Conservation (phyloP, 2,888 invertebrate species). For the Mesochorus sp. region DNA sequence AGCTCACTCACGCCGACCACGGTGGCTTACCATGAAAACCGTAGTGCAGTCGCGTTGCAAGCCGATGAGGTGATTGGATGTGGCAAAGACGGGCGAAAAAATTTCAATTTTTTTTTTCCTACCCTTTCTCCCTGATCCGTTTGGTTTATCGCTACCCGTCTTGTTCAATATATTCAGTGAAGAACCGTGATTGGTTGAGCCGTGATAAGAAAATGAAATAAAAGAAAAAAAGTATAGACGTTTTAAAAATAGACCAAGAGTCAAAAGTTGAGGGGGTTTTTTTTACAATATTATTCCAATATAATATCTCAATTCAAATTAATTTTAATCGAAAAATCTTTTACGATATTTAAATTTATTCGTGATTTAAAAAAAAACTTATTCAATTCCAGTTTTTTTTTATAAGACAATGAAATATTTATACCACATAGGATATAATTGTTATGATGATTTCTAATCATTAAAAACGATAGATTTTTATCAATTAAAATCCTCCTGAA, state of each 20-base stretch:
- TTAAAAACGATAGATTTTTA: too few relatives aligned
- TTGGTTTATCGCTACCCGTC: neutral
- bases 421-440: too few relatives aligned
- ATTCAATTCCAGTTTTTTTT: too few relatives aligned
- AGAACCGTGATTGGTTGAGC: neutral
- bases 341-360: too few relatives aligned
- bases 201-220: neutral
- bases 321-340: too few relatives aligned
- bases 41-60: conserved; percentile 56
- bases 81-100: conserved; percentile 59
- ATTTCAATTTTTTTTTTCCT: conserved; percentile 24
- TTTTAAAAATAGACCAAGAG: neutral
- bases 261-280: too few relatives aligned
- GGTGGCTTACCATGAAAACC: conserved; percentile 65
- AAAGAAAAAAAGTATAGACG: conserved; percentile 3
- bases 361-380: too few relatives aligned
- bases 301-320: too few relatives aligned
- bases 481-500: too few relatives aligned
- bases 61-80: conserved; percentile 71
- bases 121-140: conserved; percentile 3
- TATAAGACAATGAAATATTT: too few relatives aligned
- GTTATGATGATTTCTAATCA: too few relatives aligned
- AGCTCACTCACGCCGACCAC: conserved; percentile 3
- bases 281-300: neutral
- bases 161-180: conserved; percentile 17